Evolutionary conservation across 2,888 invertebrate species (phyloP), one percentile per base, ranked within the genome.

Genomic region (Rotaria socialis): DNA sequence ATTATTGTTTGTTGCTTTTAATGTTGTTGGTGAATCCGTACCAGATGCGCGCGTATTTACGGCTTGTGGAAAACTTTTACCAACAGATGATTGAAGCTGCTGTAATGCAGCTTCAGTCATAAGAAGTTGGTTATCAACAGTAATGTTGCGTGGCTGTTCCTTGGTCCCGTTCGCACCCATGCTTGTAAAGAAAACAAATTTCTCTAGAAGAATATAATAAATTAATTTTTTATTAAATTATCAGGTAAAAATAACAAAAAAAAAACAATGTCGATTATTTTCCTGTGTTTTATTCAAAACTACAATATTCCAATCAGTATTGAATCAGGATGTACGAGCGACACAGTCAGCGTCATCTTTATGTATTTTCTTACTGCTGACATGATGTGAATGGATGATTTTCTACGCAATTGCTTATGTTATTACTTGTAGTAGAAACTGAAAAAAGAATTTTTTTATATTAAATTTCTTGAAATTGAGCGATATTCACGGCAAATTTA

Each of bases 101-200:
- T 80, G 80, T 47, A 80, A n/a, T 24, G 80, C 80, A 80, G 80
- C 80, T 80, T 80, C 80, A 47, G 80, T 80, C 47, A 80, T 47
- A 14, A 80, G 47, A 47, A 80, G 47, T 80, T 47, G 80, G 8
- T 80, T 80, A 24, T 80, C 80, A 19, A 80, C 24, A 0, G n/a
- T 41, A 0, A 80, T n/a, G 14, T 80, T 80, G n/a, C 80, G 80
- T n/a, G 80, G 80, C 0, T 47, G 80, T n/a, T 80, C 80, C 47
- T 80, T 80, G 8, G 80, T 80, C 14, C 47, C 80, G 7, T 1
- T n/a, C 47, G 47, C 80, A n/a, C 80, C 80, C 80, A 80, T 80
- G 24, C 35, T 47, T 47, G 8, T 47, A 24, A 8, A 24, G 14
- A 11, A 47, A 11, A 47, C 47, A 80, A 24, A 43, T 11, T 19